Evolutionary conservation across 1,140 invertebrate species (phyloP).

Genomic region (Drosophila tani): DNA sequence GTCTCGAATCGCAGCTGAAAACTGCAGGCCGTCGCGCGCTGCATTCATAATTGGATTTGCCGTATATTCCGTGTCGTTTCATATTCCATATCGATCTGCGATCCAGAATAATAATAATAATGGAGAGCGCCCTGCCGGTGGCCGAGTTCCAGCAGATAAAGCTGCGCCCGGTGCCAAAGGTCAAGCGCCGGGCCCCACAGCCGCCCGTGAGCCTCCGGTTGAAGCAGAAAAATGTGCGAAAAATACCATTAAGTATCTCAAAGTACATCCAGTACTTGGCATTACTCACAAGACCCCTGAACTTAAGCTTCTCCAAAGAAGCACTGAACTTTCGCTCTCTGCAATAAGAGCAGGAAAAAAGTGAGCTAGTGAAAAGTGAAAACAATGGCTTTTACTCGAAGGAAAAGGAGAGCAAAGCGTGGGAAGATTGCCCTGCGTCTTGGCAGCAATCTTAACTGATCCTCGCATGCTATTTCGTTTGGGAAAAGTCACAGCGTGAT

Average conservation of each 20-base stretch:
- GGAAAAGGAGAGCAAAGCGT: conserved; percentile 28
- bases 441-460: conserved; percentile 13
- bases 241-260: conserved; percentile 36
- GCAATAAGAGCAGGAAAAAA: conserved; percentile 2
- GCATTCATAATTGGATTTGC: conserved; percentile 78
- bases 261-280: conserved; percentile 2
- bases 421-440: conserved; percentile 33
- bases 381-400: conserved; percentile 22
- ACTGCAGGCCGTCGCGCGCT: conserved; percentile 20
- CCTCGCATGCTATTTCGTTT: neutral
- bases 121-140: conserved; percentile 68
- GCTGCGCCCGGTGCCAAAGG: conserved; percentile 75
- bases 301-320: neutral
- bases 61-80: conserved; percentile 49
- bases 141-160: conserved; percentile 81
- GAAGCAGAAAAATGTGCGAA: conserved; percentile 64
- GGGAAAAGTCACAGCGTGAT: neutral
- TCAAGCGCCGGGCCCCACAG: conserved; percentile 74
- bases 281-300: conserved; percentile 11
- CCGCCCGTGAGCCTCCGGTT: conserved; percentile 61
- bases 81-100: conserved; percentile 47
- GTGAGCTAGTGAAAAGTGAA: conserved; percentile 38
- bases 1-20: conserved; percentile 23
- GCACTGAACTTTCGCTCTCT: conserved; percentile 36
- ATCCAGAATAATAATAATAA: conserved; percentile 1